These are phyloP conservation scores for Amniataba percoides DNA, from an alignment of 2,797 vertebrate species.

Conservation along the genomic window DNA sequence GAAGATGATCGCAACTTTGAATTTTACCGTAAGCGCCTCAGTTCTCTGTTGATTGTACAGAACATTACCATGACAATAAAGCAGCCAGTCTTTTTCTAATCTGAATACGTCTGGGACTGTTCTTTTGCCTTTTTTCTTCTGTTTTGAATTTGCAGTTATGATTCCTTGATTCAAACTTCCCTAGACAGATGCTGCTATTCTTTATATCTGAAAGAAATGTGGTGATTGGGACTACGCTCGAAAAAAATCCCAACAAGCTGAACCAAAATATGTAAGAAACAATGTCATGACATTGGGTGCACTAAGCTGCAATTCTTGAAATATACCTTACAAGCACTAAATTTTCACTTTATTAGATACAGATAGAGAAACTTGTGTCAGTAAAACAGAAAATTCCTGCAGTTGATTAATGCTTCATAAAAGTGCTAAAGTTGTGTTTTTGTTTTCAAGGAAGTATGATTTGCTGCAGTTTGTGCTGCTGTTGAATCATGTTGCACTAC, in stretches of 20 bases:
- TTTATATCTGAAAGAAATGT: not conserved
- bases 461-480: not conserved
- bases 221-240: not conserved
- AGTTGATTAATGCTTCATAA: not conserved
- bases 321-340: not conserved
- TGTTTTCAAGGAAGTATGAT: no score
- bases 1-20: conserved; percentile 25
- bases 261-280: not conserved
- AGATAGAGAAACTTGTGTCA: no score
- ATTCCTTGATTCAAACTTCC: no score
- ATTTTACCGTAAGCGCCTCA: conserved; percentile 80
- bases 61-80: conserved; percentile 80
- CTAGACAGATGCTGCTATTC: not conserved
- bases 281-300: not conserved
- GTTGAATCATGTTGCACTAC: not conserved
- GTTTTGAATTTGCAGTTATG: not conserved
- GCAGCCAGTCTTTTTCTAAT: conserved; percentile 73
- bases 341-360: no score
- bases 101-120: conserved; percentile 10
- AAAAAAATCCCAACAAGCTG: not conserved
- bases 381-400: not conserved
- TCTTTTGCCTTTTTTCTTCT: not conserved
- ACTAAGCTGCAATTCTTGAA: not conserved
- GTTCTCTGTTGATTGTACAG: conserved; percentile 80
- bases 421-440: not conserved